Evolutionary conservation across 2,888 invertebrate species (phyloP).

Genomic region (Pedicia rivosa): DNA sequence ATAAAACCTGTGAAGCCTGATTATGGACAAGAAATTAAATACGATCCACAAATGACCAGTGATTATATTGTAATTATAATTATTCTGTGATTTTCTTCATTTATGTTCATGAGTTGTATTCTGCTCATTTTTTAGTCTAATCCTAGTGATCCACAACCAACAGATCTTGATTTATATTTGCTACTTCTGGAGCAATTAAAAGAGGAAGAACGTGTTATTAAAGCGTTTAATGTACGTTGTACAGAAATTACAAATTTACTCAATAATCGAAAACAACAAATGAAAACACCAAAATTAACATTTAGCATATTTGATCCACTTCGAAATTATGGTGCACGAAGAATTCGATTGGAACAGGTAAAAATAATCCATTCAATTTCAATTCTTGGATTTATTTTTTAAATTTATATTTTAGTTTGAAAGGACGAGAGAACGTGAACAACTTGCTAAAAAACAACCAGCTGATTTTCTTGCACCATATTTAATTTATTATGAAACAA

Average conservation of each 20-base stretch:
- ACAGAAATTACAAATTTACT: constrained; percentile 32
- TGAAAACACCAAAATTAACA: constrained; percentile 31
- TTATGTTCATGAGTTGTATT: background rate
- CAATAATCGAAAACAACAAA: constrained; percentile 31
- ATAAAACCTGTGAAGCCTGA: constrained; percentile 53
- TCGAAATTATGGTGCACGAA: constrained; percentile 34
- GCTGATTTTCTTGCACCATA: constrained; percentile 43
- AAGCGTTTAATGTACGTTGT: constrained; percentile 33
- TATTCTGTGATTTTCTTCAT: constrained; percentile 3
- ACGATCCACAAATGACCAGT: constrained; percentile 43
- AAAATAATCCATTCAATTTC: too few species aligned
- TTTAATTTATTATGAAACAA: constrained; percentile 32
- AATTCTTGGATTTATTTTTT: background rate
- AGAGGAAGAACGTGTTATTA: constrained; percentile 40
- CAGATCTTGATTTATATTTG: constrained; percentile 45
- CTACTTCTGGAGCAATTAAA: constrained; percentile 43
- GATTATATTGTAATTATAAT: constrained; percentile 45
- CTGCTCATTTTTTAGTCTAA: constrained; percentile 36
- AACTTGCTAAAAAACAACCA: constrained; percentile 33
- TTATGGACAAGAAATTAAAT: constrained; percentile 47
- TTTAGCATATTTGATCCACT: constrained; percentile 39
- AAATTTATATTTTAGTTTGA: constrained; percentile 20
- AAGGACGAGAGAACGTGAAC: constrained; percentile 25
- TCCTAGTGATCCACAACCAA: constrained; percentile 38
- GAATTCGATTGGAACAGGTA: constrained; percentile 34